A percentile compares a stretch with the other conserved stretches of the same genome.
Evolutionary conservation across 2,797 vertebrate genomes (phyloP).

Genomic region (Lophura swinhoii): DNA sequence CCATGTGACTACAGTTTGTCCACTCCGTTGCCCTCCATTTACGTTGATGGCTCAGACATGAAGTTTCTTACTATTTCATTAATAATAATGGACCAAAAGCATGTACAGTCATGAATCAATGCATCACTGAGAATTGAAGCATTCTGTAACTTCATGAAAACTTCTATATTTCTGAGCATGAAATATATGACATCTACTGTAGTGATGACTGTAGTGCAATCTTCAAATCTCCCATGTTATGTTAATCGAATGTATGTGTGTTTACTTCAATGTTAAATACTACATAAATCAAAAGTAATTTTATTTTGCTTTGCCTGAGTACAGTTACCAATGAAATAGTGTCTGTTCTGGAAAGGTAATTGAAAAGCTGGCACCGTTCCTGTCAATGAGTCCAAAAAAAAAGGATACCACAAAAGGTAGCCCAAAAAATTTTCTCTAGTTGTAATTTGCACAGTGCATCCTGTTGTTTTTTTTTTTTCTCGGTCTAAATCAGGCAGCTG

Average conservation of each 20-base stretch:
- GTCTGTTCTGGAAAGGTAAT: background rate
- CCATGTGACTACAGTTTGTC: background rate
- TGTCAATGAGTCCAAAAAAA: background rate
- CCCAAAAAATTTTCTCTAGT: background rate
- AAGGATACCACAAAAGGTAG: background rate
- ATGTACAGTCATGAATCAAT: background rate
- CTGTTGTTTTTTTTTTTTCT: background rate
- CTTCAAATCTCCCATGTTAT: background rate
- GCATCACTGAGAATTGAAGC: background rate
- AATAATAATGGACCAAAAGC: background rate
- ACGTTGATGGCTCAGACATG: background rate
- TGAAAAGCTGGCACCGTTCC: background rate
- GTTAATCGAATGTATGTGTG: background rate
- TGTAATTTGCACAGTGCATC: background rate
- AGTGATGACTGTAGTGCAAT: background rate
- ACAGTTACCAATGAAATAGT: background rate
- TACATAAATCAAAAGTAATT: background rate
- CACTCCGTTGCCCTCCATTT: background rate
- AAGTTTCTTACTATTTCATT: background rate
- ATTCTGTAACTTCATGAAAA: background rate
- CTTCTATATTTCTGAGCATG: background rate
- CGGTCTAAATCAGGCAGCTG: constrained; percentile 33
- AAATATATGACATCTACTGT: background rate
- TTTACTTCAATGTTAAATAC: background rate
- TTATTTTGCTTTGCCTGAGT: background rate